These are phyloP conservation scores for Pinna nobilis DNA, from an alignment of 1,140 invertebrate genomes.

Conservation along the genomic window DNA sequence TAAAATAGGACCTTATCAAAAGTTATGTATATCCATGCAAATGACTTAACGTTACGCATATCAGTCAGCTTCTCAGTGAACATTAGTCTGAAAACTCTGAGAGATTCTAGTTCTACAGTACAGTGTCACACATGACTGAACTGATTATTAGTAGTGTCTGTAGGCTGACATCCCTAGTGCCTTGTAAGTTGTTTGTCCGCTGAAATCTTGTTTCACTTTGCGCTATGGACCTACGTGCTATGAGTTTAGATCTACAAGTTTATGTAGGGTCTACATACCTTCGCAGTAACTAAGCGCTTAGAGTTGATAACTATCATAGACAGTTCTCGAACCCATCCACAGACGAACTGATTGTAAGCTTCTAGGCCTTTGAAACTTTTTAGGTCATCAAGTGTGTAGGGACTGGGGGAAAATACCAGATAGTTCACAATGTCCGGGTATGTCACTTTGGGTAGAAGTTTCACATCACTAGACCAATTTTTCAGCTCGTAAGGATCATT, in stretches of 20 bases:
- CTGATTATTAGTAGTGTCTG: not conserved
- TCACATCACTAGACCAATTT: conserved; percentile 4
- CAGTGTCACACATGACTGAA: too few species aligned
- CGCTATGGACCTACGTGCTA: not conserved
- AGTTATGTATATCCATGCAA: too few species aligned
- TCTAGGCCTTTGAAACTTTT: conserved; percentile 46
- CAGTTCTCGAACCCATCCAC: conserved; percentile 45
- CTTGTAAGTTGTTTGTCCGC: not conserved
- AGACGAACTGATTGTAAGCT: conserved; percentile 53
- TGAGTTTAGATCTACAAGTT: conserved; percentile 17
- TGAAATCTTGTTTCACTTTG: not conserved
- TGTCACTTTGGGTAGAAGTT: not conserved
- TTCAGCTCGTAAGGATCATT: not conserved
- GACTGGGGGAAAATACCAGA: conserved; percentile 35
- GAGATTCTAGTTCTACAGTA: too few species aligned
- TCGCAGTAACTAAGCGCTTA: not conserved
- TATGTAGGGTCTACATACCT: conserved; percentile 22
- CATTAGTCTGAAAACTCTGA: too few species aligned
- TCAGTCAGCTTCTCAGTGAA: too few species aligned
- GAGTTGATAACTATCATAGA: not conserved
- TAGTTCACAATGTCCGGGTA: conserved; percentile 44
- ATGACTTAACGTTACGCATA: too few species aligned
- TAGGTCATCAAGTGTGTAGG: conserved; percentile 39
- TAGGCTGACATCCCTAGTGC: too few species aligned
- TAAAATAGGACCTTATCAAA: too few species aligned